Base-by-base conservation (phyloP, 2,113 vertebrate species). In the Petroica traversi region DNA sequence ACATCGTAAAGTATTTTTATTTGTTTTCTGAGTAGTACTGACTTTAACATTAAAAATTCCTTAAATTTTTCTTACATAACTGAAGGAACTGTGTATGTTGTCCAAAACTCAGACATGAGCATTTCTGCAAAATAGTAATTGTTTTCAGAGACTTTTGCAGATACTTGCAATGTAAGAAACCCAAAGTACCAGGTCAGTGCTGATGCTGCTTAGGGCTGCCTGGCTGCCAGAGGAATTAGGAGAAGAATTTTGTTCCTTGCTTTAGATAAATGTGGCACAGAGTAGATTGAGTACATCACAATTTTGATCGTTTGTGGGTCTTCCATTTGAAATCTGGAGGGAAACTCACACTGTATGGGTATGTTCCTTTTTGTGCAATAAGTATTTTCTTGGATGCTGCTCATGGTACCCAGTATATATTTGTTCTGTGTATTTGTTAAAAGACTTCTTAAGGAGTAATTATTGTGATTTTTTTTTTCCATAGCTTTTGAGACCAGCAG, bases 401-500 rank as follows among this genome's bases (percentile, higher is more conserved):
- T 38, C 57, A 20, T 2, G 15, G 55, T 45, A 36, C 22, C 25
- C n/a, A 38, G 1, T 22, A 23, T 14, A 1, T 19, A 10, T 45
- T 72, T 78, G 6, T 89, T 83, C 33, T 68, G 3, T 78, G 14
- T 61, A 5, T 82, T 88, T 82, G 15, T n/a, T 31, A 38, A 66
- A 58, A 79, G 36, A 49, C 10, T 91, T 88, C 31, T 25, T 76
- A 12, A 9, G 29, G n/a, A 89, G 8, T 81, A 51, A 79, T 71
- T 85, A 83, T 25, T 63, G 19, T 48, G 6, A 19, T 94, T 31
- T 20, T 7, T 46, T 29, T 49, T 52, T 26, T 94, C 55, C 38
- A 26, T 94, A 99, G 99, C 98, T 74, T 99, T 99, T 97, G 98
- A 99, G 38, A 96, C 85, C 95, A 98, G 98, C 98, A 98, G 98